phyloP scores from a whole-genome alignment of 2,888 invertebrate species.

The Acanthosepion pharaonis region DNA sequence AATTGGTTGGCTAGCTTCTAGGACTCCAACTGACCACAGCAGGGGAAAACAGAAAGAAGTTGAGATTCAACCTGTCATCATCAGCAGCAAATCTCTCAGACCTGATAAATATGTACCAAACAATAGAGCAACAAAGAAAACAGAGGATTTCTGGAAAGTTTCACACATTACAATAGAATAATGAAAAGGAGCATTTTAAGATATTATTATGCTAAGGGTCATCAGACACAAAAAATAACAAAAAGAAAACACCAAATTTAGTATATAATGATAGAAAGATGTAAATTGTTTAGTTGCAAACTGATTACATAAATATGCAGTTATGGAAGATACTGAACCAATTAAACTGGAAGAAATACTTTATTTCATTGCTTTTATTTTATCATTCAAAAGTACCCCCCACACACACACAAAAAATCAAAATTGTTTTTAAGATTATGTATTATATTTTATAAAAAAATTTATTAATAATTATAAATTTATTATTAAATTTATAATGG shows the following conservation, averaged over 20 bases:
- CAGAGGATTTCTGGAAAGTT: background rate
- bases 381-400: too few species aligned
- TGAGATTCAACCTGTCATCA: background rate
- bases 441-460: too few species aligned
- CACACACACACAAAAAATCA: too few species aligned
- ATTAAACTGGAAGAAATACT: background rate
- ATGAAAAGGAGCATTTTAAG: background rate
- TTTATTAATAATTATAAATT: too few species aligned
- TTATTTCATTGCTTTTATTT: too few species aligned
- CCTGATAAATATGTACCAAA: background rate
- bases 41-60: background rate
- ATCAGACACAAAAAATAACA: background rate
- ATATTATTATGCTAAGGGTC: background rate
- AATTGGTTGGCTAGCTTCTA: background rate
- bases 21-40: constrained; percentile 33
- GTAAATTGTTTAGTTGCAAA: background rate
- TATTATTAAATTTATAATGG: too few species aligned
- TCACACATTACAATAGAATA: background rate
- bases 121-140: background rate
- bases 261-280: background rate
- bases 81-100: background rate
- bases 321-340: background rate
- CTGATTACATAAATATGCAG: background rate
- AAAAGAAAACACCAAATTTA: background rate
- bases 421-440: too few species aligned